Percentiles rank a stretch among this genome's conserved stretches.
Evolutionary conservation across 2,797 vertebrate genomes (phyloP).

Genomic region (Eulemur rubriventer): DNA sequence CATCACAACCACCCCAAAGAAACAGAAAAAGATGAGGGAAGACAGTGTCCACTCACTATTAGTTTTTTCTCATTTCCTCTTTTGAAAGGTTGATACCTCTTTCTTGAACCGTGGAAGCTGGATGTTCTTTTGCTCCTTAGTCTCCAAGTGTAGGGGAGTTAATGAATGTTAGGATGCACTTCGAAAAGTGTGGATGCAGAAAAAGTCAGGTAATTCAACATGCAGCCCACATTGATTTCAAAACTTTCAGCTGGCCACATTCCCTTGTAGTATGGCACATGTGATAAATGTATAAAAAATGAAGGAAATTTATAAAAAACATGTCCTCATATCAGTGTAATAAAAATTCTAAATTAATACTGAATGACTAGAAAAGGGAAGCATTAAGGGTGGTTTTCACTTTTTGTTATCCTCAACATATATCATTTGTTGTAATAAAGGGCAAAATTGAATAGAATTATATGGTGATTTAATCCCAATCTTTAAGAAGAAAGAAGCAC

Average conservation of each 20-base stretch:
- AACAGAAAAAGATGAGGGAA: background rate
- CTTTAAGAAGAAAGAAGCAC: constrained; percentile 40
- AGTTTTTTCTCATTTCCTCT: background rate
- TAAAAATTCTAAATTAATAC: background rate
- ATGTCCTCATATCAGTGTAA: background rate
- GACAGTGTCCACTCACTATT: background rate
- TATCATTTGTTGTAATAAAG: constrained; percentile 43
- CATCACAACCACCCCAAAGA: background rate
- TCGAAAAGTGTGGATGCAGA: background rate
- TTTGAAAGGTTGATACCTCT: background rate
- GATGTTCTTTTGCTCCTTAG: background rate
- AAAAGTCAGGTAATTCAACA: background rate
- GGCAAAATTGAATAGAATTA: constrained; percentile 62
- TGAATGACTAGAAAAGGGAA: constrained; percentile 5
- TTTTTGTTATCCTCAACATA: background rate
- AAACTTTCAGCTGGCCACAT: background rate
- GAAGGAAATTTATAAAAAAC: constrained; percentile 37
- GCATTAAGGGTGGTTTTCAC: constrained; percentile 38
- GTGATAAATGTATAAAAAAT: background rate
- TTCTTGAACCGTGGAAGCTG: background rate
- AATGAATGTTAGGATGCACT: background rate
- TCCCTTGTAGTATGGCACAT: background rate
- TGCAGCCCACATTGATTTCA: background rate
- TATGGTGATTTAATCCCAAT: constrained; percentile 63
- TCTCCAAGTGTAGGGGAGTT: background rate